phyloP scores from a whole-genome alignment of 2,113 vertebrate genomes.

The Xenus cinereus region DNA sequence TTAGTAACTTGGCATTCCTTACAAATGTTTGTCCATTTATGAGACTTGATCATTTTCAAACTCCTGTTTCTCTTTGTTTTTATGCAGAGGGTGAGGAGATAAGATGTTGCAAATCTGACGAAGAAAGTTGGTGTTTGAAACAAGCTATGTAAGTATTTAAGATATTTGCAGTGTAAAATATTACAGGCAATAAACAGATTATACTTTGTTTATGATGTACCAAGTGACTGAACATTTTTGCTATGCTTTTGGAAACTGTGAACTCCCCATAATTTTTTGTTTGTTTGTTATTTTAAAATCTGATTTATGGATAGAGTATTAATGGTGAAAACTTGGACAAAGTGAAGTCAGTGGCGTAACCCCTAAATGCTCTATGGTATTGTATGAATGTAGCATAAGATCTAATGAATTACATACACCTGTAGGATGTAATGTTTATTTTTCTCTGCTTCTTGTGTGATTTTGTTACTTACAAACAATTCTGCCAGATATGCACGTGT shows the following conservation, averaged over 20 bases:
- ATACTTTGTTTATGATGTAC: neutral
- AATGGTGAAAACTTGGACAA: neutral
- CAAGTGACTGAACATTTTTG: neutral
- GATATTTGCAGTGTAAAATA: neutral
- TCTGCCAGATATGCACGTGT: neutral
- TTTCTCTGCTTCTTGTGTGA: neutral
- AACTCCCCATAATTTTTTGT: neutral
- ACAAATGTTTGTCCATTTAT: neutral
- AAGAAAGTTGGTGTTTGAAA: neutral
- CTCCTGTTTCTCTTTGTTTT: neutral
- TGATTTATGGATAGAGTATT: neutral
- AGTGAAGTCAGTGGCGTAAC: neutral
- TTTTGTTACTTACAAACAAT: neutral
- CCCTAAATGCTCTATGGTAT: neutral
- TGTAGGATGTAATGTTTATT: neutral
- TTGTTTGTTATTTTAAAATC: neutral
- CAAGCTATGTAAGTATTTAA: neutral
- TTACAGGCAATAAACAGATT: neutral
- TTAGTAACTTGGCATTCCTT: neutral
- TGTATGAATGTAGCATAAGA: neutral
- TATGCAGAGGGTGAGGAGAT: neutral
- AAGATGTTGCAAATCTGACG: neutral
- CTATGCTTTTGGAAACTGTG: neutral
- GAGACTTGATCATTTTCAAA: neutral
- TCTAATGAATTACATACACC: neutral